Evolutionary conservation across 2,797 vertebrate genomes (phyloP), one percentile per base, ranked within the genome.

Genomic region (Danio choprae): DNA sequence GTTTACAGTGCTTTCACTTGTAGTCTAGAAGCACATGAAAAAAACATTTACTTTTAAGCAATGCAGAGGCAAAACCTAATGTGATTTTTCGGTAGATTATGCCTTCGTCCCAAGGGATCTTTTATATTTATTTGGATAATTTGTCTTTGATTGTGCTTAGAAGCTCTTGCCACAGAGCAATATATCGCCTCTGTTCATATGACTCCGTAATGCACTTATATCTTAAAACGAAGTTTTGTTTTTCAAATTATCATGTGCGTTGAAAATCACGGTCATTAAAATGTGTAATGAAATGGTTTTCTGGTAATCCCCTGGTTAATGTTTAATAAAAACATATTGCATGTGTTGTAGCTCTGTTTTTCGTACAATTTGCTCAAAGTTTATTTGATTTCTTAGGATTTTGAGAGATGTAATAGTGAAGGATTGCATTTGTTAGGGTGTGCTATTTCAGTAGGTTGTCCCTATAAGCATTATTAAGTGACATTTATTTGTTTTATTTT

Each of bases 131-230:
- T 85, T 80, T 76, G 60, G 81, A 84, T 84, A 84, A 86, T 86
- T 87, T 84, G 79, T 73, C 73, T 85, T 85, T 87, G 86, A 89
- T 89, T 86, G 86, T 81, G 48, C 83, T 85, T 80, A 58, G 83
- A 53, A 82, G 67, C 81, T 83, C 83, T 78, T 83, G 86, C 76
- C 84, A 85, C 87, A 84, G 82, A 84, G 86, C 87, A 87, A 87
- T 87, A 88, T 81, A 82, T 63, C 16, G 53, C 48, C 56, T 68
- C 71, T 46, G 73, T 74, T 41, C 75, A 69, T 80, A 65, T 71
- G 74, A 69, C 79, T 74, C 69, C 76, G 77, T 82, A 87, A 84
- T 72, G 79, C 77, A 56, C 82, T 87, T 80, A 72, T 70, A 75
- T 82, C 46, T 74, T 71, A 18, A 80, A 79, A 82, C 76, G 15